These are phyloP conservation scores for Clanis bilineata DNA, from an alignment of 2,888 invertebrate genomes.

Conservation along the genomic window DNA sequence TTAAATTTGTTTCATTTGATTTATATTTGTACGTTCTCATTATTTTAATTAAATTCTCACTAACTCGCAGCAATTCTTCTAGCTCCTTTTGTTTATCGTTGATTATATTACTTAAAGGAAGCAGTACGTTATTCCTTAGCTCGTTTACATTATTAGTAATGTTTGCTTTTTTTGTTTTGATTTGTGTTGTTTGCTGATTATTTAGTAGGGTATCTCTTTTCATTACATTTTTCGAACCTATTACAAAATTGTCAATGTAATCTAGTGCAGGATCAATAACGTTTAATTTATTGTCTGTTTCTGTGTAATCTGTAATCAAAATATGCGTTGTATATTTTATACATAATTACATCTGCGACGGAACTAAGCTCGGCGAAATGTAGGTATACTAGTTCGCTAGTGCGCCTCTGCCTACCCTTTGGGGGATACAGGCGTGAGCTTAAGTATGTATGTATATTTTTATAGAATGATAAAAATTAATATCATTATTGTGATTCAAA, in stretches of 20 bases:
- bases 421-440: too few relatives aligned
- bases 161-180: slow-evolving; percentile 21
- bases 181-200: slow-evolving; percentile 16
- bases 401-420: too few relatives aligned
- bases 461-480: too few relatives aligned
- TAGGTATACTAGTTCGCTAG: too few relatives aligned
- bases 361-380: too few relatives aligned
- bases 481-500: neutral
- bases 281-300: slow-evolving; percentile 24
- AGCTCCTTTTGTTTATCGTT: slow-evolving; percentile 52
- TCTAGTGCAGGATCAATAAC: slow-evolving; percentile 23
- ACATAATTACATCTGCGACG: too few relatives aligned
- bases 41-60: slow-evolving; percentile 42
- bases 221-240: slow-evolving; percentile 40
- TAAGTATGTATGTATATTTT: too few relatives aligned
- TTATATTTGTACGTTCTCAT: slow-evolving; percentile 35
- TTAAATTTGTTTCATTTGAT: slow-evolving; percentile 21
- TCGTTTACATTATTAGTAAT: slow-evolving; percentile 22
- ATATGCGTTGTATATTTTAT: neutral
- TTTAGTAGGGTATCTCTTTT: slow-evolving; percentile 46
- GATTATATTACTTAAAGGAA: slow-evolving; percentile 49
- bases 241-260: slow-evolving; percentile 27
- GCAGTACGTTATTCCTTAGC: slow-evolving; percentile 38
- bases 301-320: slow-evolving; percentile 7
- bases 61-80: slow-evolving; percentile 44